A percentile compares a stretch with the other conserved stretches of the same genome.
phyloP scores from a whole-genome alignment of 1,140 invertebrate species.

The Drosophila teissieri region DNA sequence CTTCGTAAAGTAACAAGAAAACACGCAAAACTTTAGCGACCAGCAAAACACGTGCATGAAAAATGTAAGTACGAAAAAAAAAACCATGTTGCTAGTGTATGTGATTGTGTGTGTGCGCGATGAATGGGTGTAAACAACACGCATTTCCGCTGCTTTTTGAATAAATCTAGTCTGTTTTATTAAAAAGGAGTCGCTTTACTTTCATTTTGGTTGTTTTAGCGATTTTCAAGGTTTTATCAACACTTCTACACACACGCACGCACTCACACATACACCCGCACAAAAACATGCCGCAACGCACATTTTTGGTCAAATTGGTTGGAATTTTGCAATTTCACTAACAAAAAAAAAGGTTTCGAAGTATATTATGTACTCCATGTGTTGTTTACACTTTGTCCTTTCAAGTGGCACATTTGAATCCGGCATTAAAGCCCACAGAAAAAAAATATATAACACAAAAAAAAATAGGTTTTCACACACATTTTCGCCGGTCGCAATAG shows the following conservation, averaged over 20 bases:
- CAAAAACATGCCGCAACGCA: conserved; percentile 7
- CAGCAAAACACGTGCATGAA: conserved; percentile 13
- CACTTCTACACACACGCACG: neutral
- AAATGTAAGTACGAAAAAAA: neutral
- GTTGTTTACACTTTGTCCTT: conserved; percentile 4
- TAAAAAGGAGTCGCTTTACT: neutral
- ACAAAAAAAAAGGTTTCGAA: neutral
- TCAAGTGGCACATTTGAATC: neutral
- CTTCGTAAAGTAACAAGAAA: neutral
- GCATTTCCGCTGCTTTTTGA: neutral
- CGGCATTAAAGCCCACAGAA: neutral
- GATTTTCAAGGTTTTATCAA: neutral
- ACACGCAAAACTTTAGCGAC: neutral
- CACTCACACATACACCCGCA: neutral
- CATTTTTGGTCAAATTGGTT: neutral
- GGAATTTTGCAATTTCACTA: neutral
- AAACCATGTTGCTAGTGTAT: neutral
- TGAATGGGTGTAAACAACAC: conserved; percentile 1
- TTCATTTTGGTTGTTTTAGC: neutral
- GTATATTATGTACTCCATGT: no score
- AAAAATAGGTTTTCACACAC: conserved; percentile 2
- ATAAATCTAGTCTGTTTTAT: neutral
- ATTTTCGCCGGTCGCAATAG: neutral
- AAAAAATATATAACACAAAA: neutral
- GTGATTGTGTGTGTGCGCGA: neutral